A percentile compares a stretch with the other conserved stretches of the same genome.
These are phyloP conservation scores for Ceratosolen solmsi DNA, from an alignment of 1,140 invertebrate species.

Conservation along the genomic window DNA sequence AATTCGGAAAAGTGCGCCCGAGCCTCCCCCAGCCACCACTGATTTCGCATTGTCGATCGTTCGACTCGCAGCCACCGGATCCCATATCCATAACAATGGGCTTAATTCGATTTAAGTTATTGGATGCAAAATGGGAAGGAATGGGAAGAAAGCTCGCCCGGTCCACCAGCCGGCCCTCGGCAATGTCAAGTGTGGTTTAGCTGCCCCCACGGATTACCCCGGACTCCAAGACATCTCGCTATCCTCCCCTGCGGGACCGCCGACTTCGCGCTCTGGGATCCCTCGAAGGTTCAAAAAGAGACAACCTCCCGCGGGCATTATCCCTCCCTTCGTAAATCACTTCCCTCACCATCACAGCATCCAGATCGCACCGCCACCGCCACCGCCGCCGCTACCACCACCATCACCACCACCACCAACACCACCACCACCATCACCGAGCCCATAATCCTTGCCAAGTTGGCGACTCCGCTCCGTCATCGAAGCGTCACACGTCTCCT, in stretches of 20 bases:
- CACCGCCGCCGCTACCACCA: background rate
- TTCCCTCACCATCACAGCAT: conserved; percentile 26
- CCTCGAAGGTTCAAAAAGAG: conserved; percentile 33
- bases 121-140: background rate
- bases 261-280: background rate
- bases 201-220: background rate
- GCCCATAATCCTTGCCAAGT: background rate
- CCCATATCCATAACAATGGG: background rate
- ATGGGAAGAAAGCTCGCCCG: no score
- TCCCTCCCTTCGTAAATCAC: conserved; percentile 53
- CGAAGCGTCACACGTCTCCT: conserved; percentile 57
- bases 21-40: background rate
- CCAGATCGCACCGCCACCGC: background rate
- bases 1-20: background rate
- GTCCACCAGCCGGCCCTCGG: background rate
- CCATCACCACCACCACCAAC: background rate
- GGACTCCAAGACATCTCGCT: background rate
- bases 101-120: conserved; percentile 7
- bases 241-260: background rate
- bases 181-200: conserved; percentile 20
- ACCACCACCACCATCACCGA: background rate
- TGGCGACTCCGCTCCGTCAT: conserved; percentile 40
- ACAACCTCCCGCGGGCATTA: conserved; percentile 29
- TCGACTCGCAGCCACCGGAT: background rate
- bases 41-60: background rate